These are phyloP conservation scores for Rhimphoctona megacephalus DNA, from an alignment of 2,888 invertebrate genomes.

Conservation along the genomic window DNA sequence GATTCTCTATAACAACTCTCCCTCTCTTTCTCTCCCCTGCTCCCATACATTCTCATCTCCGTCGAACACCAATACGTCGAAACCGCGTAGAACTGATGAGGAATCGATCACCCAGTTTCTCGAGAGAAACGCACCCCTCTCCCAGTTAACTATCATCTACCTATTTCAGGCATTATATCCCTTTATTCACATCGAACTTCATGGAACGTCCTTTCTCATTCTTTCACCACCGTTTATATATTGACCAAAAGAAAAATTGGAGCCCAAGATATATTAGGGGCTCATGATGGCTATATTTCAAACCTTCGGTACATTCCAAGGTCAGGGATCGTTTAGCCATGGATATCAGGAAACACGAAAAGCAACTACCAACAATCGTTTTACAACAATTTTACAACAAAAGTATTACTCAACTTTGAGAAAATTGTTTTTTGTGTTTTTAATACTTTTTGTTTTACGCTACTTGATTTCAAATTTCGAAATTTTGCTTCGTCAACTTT, in stretches of 20 bases:
- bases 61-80: slow-evolving; percentile 13
- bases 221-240: slow-evolving; percentile 13
- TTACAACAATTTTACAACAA: background rate
- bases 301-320: slow-evolving; percentile 10
- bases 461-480: too few relatives aligned
- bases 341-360: background rate
- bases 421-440: too few relatives aligned
- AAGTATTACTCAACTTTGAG: too few relatives aligned
- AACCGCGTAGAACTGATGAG: slow-evolving; percentile 37
- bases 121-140: slow-evolving; percentile 43
- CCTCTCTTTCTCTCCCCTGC: slow-evolving; percentile 9
- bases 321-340: background rate
- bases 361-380: background rate
- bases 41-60: slow-evolving; percentile 25
- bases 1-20: slow-evolving; percentile 10
- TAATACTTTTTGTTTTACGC: too few relatives aligned
- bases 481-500: too few relatives aligned
- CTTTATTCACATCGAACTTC: slow-evolving; percentile 39
- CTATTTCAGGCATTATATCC: slow-evolving; percentile 44
- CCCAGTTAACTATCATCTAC: slow-evolving; percentile 37
- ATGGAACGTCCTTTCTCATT: slow-evolving; percentile 32
- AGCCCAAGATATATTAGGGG: background rate
- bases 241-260: slow-evolving; percentile 3
- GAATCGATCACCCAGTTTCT: slow-evolving; percentile 61
- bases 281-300: slow-evolving; percentile 1